phyloP scores from a whole-genome alignment of 1,140 invertebrate genomes.

The Bombus confusus region DNA sequence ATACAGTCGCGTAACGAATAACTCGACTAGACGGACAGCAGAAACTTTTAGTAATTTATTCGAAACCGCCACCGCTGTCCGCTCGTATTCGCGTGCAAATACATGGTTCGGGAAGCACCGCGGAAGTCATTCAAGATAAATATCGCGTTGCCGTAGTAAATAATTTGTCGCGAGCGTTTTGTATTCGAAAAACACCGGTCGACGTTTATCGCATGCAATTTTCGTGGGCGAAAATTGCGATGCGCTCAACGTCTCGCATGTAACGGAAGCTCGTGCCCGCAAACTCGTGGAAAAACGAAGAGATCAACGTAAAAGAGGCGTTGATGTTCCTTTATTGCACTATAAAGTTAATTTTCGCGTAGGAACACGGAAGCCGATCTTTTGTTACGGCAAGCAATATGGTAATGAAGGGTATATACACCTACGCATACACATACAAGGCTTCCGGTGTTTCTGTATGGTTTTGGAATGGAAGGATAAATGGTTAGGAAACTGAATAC shows the following conservation, averaged over 20 bases:
- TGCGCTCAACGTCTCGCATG: neutral
- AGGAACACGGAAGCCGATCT: neutral
- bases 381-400: neutral
- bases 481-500: no score
- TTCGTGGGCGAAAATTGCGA: neutral
- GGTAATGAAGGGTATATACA: neutral
- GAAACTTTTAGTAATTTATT: neutral
- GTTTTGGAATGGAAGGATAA: neutral
- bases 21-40: neutral
- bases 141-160: slow-evolving; percentile 1
- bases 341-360: neutral
- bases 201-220: slow-evolving; percentile 13
- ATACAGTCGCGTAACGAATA: neutral
- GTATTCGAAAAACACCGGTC: neutral
- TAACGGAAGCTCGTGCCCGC: neutral
- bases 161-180: slow-evolving; percentile 22
- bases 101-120: neutral
- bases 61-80: neutral
- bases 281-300: neutral
- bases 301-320: neutral
- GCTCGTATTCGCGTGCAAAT: slow-evolving; percentile 7
- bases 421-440: neutral
- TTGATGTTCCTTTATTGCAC: neutral
- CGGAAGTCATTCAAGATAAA: slow-evolving; percentile 35
- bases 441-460: neutral